Conservation (phyloP, 2,113 vertebrate species). For the Cichladusa arquata region DNA sequence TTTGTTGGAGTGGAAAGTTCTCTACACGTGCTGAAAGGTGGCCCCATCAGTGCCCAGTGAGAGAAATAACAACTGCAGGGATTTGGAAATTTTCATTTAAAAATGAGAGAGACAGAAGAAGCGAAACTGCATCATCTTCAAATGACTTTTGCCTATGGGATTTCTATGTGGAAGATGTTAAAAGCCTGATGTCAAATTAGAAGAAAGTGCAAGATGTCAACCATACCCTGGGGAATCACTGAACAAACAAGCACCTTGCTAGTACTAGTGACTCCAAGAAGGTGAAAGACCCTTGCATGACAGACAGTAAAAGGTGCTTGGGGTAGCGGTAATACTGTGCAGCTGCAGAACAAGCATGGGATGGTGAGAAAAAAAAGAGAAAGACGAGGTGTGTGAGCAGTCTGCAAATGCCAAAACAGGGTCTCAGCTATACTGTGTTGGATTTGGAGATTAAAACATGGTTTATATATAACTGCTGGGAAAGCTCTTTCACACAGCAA, state of each 20-base stretch:
- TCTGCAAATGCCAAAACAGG: neutral
- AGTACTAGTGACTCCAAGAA: neutral
- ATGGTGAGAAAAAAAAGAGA: neutral
- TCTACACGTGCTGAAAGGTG: neutral
- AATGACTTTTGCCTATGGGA: neutral
- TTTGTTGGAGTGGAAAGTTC: neutral
- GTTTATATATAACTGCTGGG: neutral
- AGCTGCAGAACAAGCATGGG: neutral
- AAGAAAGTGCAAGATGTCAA: neutral
- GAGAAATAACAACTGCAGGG: neutral
- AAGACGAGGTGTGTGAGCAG: neutral
- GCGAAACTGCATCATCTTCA: neutral
- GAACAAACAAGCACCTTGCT: neutral
- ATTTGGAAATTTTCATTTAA: neutral
- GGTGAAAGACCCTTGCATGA: neutral
- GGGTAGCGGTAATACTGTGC: neutral
- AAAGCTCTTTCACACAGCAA: neutral
- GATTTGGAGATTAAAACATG: neutral
- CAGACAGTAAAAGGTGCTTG: neutral
- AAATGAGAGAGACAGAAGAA: neutral
- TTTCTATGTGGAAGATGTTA: neutral
- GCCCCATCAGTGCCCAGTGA: neutral
- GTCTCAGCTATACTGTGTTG: neutral
- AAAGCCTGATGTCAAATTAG: neutral
- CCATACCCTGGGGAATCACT: neutral